A percentile compares a stretch with the other conserved stretches of the same genome.
phyloP scores from a whole-genome alignment of 2,888 invertebrate species.

The Tachina fera region DNA sequence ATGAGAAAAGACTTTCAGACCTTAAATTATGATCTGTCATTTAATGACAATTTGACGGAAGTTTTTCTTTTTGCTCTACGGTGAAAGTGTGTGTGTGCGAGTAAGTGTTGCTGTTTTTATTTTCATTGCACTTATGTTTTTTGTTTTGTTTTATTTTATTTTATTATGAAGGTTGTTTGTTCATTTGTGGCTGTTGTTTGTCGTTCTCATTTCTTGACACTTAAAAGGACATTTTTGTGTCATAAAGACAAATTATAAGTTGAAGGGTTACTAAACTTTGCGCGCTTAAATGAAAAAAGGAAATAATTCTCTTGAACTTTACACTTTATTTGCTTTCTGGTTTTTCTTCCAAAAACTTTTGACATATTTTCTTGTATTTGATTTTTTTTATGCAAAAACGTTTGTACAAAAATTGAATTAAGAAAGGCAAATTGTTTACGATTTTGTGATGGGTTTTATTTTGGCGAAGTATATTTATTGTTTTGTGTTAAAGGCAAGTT shows the following conservation, averaged over 20 bases:
- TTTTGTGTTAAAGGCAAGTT: too few species aligned
- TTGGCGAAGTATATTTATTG: not conserved
- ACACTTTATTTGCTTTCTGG: not conserved
- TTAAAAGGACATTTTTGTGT: constrained; percentile 67
- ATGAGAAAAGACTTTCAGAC: constrained; percentile 39
- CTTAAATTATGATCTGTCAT: constrained; percentile 70
- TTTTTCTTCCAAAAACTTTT: constrained; percentile 25
- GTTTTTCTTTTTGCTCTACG: constrained; percentile 34
- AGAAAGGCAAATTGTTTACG: constrained; percentile 17
- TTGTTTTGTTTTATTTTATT: constrained; percentile 10
- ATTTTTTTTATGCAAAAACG: not conserved
- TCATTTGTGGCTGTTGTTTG: constrained; percentile 47
- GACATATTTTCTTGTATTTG: not conserved
- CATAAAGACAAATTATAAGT: constrained; percentile 70
- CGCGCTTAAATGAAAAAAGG: constrained; percentile 3
- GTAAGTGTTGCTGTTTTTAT: constrained; percentile 4
- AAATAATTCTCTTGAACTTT: constrained; percentile 52
- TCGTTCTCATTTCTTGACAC: constrained; percentile 61
- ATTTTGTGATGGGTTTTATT: not conserved
- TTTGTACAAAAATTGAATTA: not conserved
- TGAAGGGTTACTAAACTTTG: constrained; percentile 69
- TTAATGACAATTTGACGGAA: constrained; percentile 70
- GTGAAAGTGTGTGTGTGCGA: not conserved
- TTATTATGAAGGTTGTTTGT: constrained; percentile 55
- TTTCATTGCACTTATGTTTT: constrained; percentile 37